These are phyloP conservation scores for Tethea ocularis DNA, from an alignment of 2,888 invertebrate genomes.

Conservation along the genomic window DNA sequence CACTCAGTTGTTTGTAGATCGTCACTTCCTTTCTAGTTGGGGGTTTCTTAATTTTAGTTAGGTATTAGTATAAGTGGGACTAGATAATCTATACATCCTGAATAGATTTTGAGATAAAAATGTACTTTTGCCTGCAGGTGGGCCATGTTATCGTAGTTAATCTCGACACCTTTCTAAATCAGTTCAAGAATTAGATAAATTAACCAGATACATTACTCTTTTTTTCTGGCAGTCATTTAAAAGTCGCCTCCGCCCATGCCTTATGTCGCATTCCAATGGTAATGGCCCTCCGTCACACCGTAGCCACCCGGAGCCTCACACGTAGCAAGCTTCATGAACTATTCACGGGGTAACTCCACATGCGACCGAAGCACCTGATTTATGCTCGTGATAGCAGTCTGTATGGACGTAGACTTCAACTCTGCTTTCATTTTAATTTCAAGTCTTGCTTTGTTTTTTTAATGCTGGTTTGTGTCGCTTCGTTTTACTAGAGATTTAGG, in stretches of 20 bases:
- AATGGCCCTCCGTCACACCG: neutral
- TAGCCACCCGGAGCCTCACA: neutral
- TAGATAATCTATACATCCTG: too few relatives aligned
- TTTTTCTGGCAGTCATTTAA: too few relatives aligned
- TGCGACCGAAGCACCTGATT: conserved; percentile 9
- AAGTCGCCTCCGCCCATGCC: neutral
- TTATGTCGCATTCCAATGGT: neutral
- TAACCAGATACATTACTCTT: too few relatives aligned
- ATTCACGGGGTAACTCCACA: neutral
- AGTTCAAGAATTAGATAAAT: too few relatives aligned
- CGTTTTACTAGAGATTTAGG: neutral
- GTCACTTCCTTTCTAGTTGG: too few relatives aligned
- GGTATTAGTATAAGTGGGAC: too few relatives aligned
- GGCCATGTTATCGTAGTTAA: too few relatives aligned
- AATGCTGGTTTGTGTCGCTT: neutral
- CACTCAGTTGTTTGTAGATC: too few relatives aligned
- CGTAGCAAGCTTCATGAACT: conserved; percentile 7
- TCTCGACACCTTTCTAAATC: too few relatives aligned
- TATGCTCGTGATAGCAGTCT: conserved; percentile 2
- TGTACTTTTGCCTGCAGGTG: too few relatives aligned
- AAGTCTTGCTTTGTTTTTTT: neutral
- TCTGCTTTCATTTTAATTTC: neutral
- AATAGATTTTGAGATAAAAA: too few relatives aligned
- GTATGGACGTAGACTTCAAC: neutral
- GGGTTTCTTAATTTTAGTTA: too few relatives aligned